Base-by-base conservation (phyloP, 2,113 vertebrate genomes). In the Pseudolaguvia tuberculata region DNA sequence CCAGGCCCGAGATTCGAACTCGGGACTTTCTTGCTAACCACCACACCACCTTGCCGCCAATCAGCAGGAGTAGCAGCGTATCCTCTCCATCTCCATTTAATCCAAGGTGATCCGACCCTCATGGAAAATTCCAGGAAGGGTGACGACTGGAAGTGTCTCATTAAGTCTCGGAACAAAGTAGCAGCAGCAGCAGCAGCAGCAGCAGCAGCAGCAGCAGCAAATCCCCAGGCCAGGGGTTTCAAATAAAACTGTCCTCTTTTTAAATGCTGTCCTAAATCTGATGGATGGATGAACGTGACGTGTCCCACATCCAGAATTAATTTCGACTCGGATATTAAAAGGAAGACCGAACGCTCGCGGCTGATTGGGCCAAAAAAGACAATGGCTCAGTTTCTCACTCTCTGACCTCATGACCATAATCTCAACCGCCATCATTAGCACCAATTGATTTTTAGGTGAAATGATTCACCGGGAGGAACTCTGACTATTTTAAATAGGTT, bases 181-280 rank as follows among this genome's bases (percentile, higher is more conserved):
- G 78, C 78, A 77, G 79, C 79, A 72, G 78, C 78, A 77, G 78
- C 78, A 77, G 79, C 79, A 72, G 78, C 78, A 77, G 78, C 78
- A 77, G 79, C 79, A 72, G 78, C 78, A 77, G 78, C 78, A 77
- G 78, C 78, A 77, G 78, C 78, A 77, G 79, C 79, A 72, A 75
- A 80, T 85, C 81, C 82, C 80, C 31, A 79, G 76, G 50, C 52
- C 48, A 31, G 50, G 68, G 39, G 39, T 42, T 79, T 50, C 71
- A 80, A 83, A 83, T 80, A 82, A 78, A 78, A 17, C 12, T 79
- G 80, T 63, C 76, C 81, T 82, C 71, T 56, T 79, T n/a, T 80
- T 83, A 83, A 83, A 67, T 59, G 48, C 71, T 79, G 79, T 56
- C 82, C 80, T 80, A 76, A 65, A 80, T 82, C 77, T 63, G 67